Base-by-base conservation (phyloP, 2,113 vertebrate species). In the Myiozetetes cayanensis region DNA sequence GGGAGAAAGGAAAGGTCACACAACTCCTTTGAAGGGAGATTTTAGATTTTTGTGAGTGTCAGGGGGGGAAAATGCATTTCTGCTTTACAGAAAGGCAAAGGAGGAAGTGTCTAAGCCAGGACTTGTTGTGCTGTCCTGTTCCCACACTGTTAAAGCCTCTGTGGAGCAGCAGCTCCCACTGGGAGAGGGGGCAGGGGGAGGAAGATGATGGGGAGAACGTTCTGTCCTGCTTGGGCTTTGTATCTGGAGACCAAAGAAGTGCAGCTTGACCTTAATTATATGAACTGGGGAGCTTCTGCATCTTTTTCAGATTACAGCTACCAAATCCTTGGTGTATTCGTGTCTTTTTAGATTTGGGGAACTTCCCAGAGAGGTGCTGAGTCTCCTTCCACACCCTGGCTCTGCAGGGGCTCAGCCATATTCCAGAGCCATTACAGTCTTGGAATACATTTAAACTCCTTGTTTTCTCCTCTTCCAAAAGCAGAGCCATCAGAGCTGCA, bases 381-480 rank as follows among this genome's bases (percentile, higher is more conserved):
- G 71, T 73, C 66, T 86, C 92, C 53, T 70, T 90, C 85, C 83
- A 77, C 28, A 62, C 30, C 43, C 67, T 9, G 49, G 44, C 62
- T 56, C 88, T 84, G 67, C 63, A 17, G 53, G 63, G 46, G 70
- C 68, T 95, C 83, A 88, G 79, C 76, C 27, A 0, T 70, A 20
- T 62, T 88, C 68, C 90, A 92, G 62, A 77, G 47, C 77, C 72
- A 47, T 90, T 27, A 10, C 0, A 71, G 30, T 27, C 37, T 86
- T 88, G 83, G 68, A 86, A 77, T 41, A 59, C n/a, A 43, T 50
- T 70, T 49, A 71, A 10, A 67, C 68, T 70, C 83, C 71, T 95
- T 74, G 55, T 58, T 89, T 95, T 86, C 79, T 88, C 47, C 39
- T 71, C 46, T 86, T 92, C 83, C 88, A 88, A 67, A 80, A 92